Base-by-base conservation (phyloP, 1,140 invertebrate genomes). In the Hypothenemus hampei region DNA sequence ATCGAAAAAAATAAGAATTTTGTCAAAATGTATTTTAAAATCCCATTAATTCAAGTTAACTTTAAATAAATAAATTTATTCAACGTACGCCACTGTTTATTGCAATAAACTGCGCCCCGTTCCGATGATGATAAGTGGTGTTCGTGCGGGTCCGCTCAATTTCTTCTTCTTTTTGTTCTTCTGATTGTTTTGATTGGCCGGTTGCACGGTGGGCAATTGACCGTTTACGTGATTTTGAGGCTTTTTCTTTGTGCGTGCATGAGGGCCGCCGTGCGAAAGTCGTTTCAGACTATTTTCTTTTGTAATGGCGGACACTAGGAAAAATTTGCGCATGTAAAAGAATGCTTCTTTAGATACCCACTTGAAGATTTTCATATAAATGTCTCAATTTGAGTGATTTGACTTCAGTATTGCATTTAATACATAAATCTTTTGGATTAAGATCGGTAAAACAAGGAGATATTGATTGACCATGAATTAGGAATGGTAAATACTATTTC, bases 141-240 rank as follows among this genome's bases (percentile, higher is more conserved):
- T 41, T 52, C 39, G 39, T 43, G 39, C 39, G 19, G 13, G 37
- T 18, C 21, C 40, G 49, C 39, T 19, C 24, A 52, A 43, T 43
- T 52, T 52, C 40, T 44, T n/a, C n/a, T n/a, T n/a, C n/a, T n/a
- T n/a, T 52, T 52, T 52, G 24, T 43, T 52, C 44, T 50, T 41
- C 35, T 44, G 49, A 52, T 52, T 52, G 39, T 35, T 50, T 50
- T 50, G 48, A 44, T 43, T 52, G 49, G 49, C n/a, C n/a, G n/a
- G n/a, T n/a, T 44, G 20, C 39, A 43, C 49, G 49, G 49, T 52
- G 39, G 40, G 39, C 39, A 52, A 52, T 52, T 52, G 49, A 52
- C n/a, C 49, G 40, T 52, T 52, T 52, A 52, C 49, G 49, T 52
- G 49, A 52, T 52, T 52, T 52, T 44, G 22, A 26, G 39, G 7